These are phyloP conservation scores for Atherinosoma microstoma DNA, from an alignment of 2,797 vertebrate species.

Conservation along the genomic window DNA sequence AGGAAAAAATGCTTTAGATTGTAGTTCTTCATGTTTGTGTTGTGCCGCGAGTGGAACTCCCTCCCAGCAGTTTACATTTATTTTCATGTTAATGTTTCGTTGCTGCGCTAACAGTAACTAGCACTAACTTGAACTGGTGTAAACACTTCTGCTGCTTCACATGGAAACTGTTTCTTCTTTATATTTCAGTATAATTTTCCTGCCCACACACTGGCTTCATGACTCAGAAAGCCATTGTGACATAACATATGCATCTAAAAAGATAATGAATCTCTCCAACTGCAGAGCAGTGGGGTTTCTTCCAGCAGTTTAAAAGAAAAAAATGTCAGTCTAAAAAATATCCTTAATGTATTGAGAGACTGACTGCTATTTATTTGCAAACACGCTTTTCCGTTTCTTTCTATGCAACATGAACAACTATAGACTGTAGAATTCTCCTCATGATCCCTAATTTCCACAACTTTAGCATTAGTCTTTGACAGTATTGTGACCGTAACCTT, in stretches of 20 bases:
- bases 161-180: constrained; percentile 38
- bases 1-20: constrained; percentile 5
- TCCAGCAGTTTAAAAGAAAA: too few relatives aligned
- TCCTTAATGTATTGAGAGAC: background rate
- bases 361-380: background rate
- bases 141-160: constrained; percentile 33
- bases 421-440: background rate
- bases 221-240: constrained; percentile 46
- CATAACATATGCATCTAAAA: constrained; percentile 47
- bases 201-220: constrained; percentile 49
- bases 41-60: background rate
- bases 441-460: background rate
- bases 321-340: background rate
- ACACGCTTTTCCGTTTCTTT: background rate
- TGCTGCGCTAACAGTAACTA: constrained; percentile 7
- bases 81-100: constrained; percentile 21
- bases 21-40: constrained; percentile 4
- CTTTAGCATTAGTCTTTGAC: background rate
- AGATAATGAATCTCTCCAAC: constrained; percentile 39
- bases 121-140: constrained; percentile 5
- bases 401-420: background rate
- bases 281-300: background rate
- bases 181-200: constrained; percentile 23
- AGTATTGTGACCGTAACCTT: background rate
- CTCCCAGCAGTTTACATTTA: constrained; percentile 5